Percentiles rank a stretch among this genome's conserved stretches.
Conservation (phyloP, 2,888 invertebrate genomes). For the Brachyopa scutellaris region DNA sequence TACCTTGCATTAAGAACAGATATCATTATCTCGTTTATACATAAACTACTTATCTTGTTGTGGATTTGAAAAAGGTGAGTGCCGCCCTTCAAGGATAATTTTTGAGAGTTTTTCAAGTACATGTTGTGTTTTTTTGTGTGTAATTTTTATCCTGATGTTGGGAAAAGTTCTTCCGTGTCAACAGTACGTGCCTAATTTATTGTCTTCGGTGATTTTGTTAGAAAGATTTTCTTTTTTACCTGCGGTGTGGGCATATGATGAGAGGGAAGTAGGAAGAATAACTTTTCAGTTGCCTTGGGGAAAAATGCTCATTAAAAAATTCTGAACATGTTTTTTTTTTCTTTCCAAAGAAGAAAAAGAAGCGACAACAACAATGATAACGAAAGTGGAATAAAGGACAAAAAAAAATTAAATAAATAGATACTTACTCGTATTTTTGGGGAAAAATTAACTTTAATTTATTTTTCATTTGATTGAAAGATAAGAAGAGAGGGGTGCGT, state of each 20-base stretch:
- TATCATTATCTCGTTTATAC: slow-evolving; percentile 11
- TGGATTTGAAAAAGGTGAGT: slow-evolving; percentile 45
- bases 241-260: neutral
- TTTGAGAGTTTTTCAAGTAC: slow-evolving; percentile 19
- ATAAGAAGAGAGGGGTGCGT: too few relatives aligned
- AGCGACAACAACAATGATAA: neutral
- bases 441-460: slow-evolving; percentile 10
- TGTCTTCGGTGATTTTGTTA: slow-evolving; percentile 42
- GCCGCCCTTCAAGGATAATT: neutral
- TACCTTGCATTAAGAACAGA: slow-evolving; percentile 5
- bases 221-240: slow-evolving; percentile 3
- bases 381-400: slow-evolving; percentile 3
- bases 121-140: slow-evolving; percentile 2
- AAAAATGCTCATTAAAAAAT: slow-evolving; percentile 53
- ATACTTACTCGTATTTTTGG: neutral
- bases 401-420: neutral
- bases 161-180: slow-evolving; percentile 47
- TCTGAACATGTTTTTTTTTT: slow-evolving; percentile 35
- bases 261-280: neutral
- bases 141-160: neutral
- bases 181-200: slow-evolving; percentile 61
- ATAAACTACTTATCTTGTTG: neutral
- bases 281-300: slow-evolving; percentile 33
- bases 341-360: neutral
- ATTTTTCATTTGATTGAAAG: slow-evolving; percentile 12